phyloP scores from a whole-genome alignment of 35 echinoderm and acorn worm genomes.

The Lytechinus variegatus region DNA sequence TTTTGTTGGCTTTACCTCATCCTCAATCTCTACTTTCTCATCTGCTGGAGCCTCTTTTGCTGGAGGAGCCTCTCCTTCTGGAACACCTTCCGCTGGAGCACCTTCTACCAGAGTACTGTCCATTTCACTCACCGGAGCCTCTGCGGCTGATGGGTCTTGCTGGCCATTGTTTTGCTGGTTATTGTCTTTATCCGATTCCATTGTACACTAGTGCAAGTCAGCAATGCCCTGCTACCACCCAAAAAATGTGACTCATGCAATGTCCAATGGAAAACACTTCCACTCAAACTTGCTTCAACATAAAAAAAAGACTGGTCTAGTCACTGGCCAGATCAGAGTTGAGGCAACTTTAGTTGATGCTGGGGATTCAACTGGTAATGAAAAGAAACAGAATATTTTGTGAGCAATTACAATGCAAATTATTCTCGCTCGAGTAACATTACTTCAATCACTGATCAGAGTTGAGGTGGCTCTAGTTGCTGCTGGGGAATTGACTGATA shows the following conservation, averaged over 20 bases:
- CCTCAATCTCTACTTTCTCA: neutral
- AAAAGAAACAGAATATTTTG: too few relatives aligned
- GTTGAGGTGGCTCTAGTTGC: too few relatives aligned
- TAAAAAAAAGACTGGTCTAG: neutral
- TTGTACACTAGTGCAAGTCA: neutral
- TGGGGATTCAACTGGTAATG: too few relatives aligned
- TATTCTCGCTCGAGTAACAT: too few relatives aligned
- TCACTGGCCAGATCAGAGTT: neutral
- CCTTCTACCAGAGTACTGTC: neutral
- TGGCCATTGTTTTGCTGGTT: neutral
- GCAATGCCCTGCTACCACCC: neutral
- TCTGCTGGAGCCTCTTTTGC: neutral
- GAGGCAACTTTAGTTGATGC: neutral
- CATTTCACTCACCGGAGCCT: neutral
- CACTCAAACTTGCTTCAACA: neutral
- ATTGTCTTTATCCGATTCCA: neutral
- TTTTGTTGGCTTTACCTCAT: neutral
- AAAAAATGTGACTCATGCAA: neutral
- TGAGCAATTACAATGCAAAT: too few relatives aligned
- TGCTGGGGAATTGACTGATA: too few relatives aligned
- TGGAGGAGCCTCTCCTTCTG: neutral
- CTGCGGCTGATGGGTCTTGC: neutral
- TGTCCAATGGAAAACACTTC: neutral
- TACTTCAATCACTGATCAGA: too few relatives aligned
- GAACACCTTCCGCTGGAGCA: too few relatives aligned